These are phyloP conservation scores for Ceratina australensis DNA, from an alignment of 1,140 invertebrate species.

Conservation along the genomic window DNA sequence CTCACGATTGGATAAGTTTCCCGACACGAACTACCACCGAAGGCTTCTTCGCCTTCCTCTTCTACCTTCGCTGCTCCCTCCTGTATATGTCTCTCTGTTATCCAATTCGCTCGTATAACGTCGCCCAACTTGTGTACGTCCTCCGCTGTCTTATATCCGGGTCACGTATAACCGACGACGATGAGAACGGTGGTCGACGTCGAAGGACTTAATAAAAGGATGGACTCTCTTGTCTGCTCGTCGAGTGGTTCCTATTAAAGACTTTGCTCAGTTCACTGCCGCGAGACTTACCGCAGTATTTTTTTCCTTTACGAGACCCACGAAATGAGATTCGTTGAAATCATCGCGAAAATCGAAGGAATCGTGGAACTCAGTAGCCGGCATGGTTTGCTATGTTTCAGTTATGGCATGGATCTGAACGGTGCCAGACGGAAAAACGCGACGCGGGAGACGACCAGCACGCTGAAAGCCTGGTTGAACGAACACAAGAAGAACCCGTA, in stretches of 20 bases:
- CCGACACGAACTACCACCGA: conserved; percentile 66
- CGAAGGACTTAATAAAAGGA: conserved; percentile 42
- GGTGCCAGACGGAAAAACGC: conserved; percentile 97
- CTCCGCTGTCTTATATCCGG: conserved; percentile 41
- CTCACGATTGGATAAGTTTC: conserved; percentile 79
- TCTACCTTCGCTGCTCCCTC: conserved; percentile 15
- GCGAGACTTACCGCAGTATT: too few relatives aligned
- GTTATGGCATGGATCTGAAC: conserved; percentile 94
- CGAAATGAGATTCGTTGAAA: not conserved
- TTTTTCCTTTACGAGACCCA: too few relatives aligned
- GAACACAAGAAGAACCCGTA: conserved; percentile 99
- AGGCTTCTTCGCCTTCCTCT: conserved; percentile 39
- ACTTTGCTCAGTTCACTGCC: not conserved
- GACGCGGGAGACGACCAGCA: conserved; percentile 97
- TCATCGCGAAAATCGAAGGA: not conserved
- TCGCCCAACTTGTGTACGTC: conserved; percentile 37
- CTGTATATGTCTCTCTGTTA: conserved; percentile 31
- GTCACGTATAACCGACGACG: conserved; percentile 52
- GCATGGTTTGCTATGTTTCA: conserved; percentile 78
- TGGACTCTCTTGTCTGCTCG: not conserved
- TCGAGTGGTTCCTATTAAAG: conserved; percentile 1
- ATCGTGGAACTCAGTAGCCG: not conserved
- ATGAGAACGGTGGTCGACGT: conserved; percentile 35
- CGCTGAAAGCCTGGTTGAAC: conserved; percentile 97
- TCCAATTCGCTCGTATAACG: conserved; percentile 46